Conservation (phyloP, 92 coral and sea anemone species). For the Phenganax subtilis region DNA sequence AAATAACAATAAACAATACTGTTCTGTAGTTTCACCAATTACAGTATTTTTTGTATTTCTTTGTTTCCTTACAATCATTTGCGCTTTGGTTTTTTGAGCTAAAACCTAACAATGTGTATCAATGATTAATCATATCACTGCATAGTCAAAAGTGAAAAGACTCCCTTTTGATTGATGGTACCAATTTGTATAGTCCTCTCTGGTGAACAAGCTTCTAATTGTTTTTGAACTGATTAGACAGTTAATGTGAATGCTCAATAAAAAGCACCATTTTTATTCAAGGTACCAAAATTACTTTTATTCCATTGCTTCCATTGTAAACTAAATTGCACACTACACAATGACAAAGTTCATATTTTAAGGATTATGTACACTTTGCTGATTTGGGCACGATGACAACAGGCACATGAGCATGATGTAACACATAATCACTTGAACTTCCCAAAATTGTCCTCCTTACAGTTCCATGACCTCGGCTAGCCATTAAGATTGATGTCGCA, state of each 20-base stretch:
- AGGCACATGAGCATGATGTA: slow-evolving; percentile 47
- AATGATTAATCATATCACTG: too few relatives aligned
- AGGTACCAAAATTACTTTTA: neutral
- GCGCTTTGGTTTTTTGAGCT: too few relatives aligned
- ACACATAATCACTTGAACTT: slow-evolving; percentile 45
- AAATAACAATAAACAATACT: too few relatives aligned
- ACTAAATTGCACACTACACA: neutral
- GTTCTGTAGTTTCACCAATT: too few relatives aligned
- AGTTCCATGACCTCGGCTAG: slow-evolving; percentile 44
- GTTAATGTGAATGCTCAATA: neutral
- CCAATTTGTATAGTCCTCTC: too few relatives aligned
- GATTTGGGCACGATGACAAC: slow-evolving; percentile 33
- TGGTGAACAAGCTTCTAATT: too few relatives aligned
- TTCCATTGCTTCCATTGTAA: neutral
- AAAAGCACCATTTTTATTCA: neutral
- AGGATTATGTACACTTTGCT: neutral
- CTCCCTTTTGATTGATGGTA: neutral
- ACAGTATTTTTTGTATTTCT: too few relatives aligned
- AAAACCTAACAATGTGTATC: too few relatives aligned
- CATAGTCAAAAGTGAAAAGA: neutral
- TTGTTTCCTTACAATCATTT: too few relatives aligned
- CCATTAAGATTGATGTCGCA: slow-evolving; percentile 31
- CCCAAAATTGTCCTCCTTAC: slow-evolving; percentile 43
- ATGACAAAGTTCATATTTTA: neutral
- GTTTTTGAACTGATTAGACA: too few relatives aligned